These are phyloP conservation scores for Phenganax subtilis DNA, from an alignment of 92 coral and sea anemone species.

Conservation along the genomic window DNA sequence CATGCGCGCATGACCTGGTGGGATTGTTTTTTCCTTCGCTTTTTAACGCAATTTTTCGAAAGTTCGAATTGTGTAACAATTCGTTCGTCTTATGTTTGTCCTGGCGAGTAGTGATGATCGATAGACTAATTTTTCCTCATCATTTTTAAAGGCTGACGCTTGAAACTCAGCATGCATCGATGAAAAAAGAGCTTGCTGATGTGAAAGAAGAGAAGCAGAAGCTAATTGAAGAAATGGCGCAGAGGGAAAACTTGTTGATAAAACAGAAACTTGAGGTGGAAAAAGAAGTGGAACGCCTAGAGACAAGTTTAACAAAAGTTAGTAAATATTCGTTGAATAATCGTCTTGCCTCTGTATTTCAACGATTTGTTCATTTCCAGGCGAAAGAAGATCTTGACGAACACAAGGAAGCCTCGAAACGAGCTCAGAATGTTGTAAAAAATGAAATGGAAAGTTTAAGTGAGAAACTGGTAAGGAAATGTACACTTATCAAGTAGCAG, in stretches of 20 bases:
- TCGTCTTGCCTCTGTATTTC: background rate
- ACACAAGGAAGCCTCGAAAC: slow-evolving; percentile 78
- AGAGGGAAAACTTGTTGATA: slow-evolving; percentile 76
- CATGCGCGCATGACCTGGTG: no score
- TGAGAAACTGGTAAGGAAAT: slow-evolving; percentile 70
- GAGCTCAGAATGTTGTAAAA: slow-evolving; percentile 82
- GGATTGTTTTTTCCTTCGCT: no score
- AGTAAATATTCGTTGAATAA: background rate
- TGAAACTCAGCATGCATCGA: slow-evolving; percentile 38
- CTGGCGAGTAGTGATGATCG: background rate
- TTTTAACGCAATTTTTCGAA: no score
- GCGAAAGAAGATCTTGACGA: slow-evolving; percentile 74
- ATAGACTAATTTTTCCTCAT: background rate
- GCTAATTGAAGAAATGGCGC: slow-evolving; percentile 64
- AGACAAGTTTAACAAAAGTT: slow-evolving; percentile 71
- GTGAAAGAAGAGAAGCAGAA: slow-evolving; percentile 55
- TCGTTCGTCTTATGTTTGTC: no score
- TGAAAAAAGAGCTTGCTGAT: slow-evolving; percentile 53
- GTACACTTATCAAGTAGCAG: background rate
- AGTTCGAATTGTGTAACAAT: no score
- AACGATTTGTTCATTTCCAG: slow-evolving; percentile 15
- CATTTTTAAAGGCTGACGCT: background rate
- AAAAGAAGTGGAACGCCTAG: slow-evolving; percentile 59
- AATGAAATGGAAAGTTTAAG: slow-evolving; percentile 79
- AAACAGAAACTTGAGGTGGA: slow-evolving; percentile 82